Evolutionary conservation across 1,140 invertebrate genomes (phyloP).

Genomic region (Drosophila nebulosa): DNA sequence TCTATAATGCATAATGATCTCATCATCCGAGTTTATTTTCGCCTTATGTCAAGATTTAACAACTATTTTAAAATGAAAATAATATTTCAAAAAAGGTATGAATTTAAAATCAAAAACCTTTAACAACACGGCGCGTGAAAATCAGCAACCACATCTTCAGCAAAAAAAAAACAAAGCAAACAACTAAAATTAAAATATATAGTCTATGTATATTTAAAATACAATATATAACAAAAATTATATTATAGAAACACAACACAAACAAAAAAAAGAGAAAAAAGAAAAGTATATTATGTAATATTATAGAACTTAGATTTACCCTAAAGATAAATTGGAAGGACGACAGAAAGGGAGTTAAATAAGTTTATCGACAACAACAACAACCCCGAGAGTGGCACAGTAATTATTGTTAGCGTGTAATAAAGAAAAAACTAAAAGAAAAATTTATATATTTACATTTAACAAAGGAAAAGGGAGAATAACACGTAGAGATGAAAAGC

Average conservation of each 20-base stretch:
- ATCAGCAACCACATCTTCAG: constrained; percentile 55
- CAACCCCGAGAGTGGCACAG: constrained; percentile 43
- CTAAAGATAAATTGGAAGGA: constrained; percentile 57
- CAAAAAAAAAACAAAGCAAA: constrained; percentile 53
- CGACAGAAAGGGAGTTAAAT: constrained; percentile 34
- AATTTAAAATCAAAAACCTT: constrained; percentile 23
- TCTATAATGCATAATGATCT: constrained; percentile 77
- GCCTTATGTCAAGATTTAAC: constrained; percentile 62
- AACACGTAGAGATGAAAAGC: constrained; percentile 21
- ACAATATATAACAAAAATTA: constrained; percentile 66
- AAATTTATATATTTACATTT: constrained; percentile 8
- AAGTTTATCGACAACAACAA: constrained; percentile 46
- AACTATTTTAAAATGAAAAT: constrained; percentile 36
- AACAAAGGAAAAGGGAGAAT: neutral
- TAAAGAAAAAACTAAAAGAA: constrained; percentile 6
- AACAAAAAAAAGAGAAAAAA: constrained; percentile 26
- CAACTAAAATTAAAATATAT: constrained; percentile 64
- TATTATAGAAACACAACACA: constrained; percentile 53
- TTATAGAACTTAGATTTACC: constrained; percentile 66
- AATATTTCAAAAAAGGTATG: constrained; percentile 26
- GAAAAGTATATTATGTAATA: constrained; percentile 48
- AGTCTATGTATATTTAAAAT: constrained; percentile 77
- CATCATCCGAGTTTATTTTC: constrained; percentile 81
- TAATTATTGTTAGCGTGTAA: constrained; percentile 73
- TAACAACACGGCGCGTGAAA: constrained; percentile 62